Evolutionary conservation across 1,140 invertebrate species (phyloP).

Genomic region (Coenobita brevimanus): DNA sequence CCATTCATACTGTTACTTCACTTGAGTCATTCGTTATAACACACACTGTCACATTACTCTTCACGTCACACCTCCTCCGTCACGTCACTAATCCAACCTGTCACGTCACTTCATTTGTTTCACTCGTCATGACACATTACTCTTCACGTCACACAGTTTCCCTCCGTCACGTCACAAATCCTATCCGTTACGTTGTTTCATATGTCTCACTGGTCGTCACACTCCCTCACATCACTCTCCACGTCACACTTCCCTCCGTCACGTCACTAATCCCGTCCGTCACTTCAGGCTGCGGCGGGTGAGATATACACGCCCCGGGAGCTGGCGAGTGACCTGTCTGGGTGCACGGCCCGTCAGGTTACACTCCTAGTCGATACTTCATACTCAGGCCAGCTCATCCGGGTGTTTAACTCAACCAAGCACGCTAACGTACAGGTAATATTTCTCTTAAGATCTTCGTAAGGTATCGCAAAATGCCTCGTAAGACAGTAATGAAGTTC

Average conservation of each 20-base stretch:
- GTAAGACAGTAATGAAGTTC: no score
- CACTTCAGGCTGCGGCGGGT: conserved; percentile 72
- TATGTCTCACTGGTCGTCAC: background rate
- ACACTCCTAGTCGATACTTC: conserved; percentile 76
- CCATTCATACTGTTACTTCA: background rate
- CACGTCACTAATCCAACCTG: no score
- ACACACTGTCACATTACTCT: no score
- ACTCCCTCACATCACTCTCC: background rate
- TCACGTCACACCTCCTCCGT: no score
- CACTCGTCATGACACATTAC: no score
- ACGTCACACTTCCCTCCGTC: background rate
- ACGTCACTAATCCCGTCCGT: background rate
- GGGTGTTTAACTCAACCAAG: conserved; percentile 71
- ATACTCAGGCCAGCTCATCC: conserved; percentile 74
- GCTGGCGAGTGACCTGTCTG: conserved; percentile 74
- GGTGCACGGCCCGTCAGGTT: conserved; percentile 75
- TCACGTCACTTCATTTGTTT: no score
- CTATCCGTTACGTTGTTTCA: background rate
- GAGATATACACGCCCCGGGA: conserved; percentile 76
- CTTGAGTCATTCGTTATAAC: no score
- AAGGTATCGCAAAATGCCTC: background rate
- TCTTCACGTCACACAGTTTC: background rate
- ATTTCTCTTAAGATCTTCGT: background rate
- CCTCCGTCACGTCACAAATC: background rate
- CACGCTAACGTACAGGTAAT: conserved; percentile 74